Conservation (phyloP, 1,140 invertebrate genomes). For the Choristoneura fumiferana region DNA sequence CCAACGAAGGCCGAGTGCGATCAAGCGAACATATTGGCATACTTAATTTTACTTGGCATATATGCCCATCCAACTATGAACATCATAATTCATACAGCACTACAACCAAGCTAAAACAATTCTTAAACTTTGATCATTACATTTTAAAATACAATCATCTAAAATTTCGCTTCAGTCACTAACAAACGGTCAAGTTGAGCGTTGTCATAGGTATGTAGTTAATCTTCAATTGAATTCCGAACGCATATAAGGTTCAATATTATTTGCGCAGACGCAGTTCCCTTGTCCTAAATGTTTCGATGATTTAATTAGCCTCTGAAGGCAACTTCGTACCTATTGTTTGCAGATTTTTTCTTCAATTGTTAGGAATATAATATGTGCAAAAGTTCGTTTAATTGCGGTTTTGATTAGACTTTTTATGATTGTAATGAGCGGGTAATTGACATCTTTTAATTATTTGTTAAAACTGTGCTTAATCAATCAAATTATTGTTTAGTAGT, state of each 20-base stretch:
- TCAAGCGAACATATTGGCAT: constrained; percentile 73
- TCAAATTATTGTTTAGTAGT: too few species aligned
- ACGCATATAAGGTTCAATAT: constrained; percentile 28
- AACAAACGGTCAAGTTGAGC: constrained; percentile 21
- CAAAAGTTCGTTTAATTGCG: too few species aligned
- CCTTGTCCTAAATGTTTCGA: constrained; percentile 47
- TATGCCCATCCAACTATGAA: constrained; percentile 62
- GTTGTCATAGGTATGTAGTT: constrained; percentile 3
- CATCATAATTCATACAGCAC: constrained; percentile 19
- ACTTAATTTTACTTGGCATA: constrained; percentile 73
- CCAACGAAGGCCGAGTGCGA: constrained; percentile 63
- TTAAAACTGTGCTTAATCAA: too few species aligned
- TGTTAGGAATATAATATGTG: constrained; percentile 17
- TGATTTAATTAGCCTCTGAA: constrained; percentile 39
- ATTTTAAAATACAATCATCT: background rate
- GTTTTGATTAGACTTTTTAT: too few species aligned
- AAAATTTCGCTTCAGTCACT: background rate
- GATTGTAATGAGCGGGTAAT: too few species aligned
- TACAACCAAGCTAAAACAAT: constrained; percentile 4
- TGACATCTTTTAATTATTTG: too few species aligned
- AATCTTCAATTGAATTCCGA: constrained; percentile 19
- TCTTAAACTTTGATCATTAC: background rate
- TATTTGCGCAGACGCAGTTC: constrained; percentile 26
- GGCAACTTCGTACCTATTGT: constrained; percentile 46
- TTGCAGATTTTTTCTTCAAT: constrained; percentile 26